A percentile compares a stretch with the other conserved stretches of the same genome.
phyloP scores from a whole-genome alignment of 2,888 invertebrate species.

The Cryptops parisi region DNA sequence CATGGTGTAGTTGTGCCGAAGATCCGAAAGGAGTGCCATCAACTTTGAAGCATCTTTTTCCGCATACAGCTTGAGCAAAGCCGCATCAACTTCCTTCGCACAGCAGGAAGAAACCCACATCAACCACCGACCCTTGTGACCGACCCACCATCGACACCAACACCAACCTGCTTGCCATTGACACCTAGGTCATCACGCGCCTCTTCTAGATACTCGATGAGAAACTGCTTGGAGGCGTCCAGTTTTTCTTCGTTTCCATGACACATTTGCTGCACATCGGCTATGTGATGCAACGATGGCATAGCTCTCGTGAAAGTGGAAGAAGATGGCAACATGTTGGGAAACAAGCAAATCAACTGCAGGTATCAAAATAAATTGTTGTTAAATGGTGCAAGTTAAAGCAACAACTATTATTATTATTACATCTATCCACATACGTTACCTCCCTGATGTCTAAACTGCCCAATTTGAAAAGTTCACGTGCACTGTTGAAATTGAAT shows the following conservation, averaged over 20 bases:
- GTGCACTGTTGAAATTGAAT: conserved; percentile 34
- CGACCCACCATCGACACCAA: too few relatives aligned
- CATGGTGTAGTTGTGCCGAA: conserved; percentile 28
- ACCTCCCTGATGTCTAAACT: conserved; percentile 36
- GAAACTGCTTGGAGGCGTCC: conserved; percentile 30
- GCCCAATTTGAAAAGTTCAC: conserved; percentile 32
- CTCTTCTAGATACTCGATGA: conserved; percentile 31
- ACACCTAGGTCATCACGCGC: conserved; percentile 17
- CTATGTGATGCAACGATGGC: conserved; percentile 36
- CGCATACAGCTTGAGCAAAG: conserved; percentile 34
- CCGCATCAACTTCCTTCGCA: conserved; percentile 36
- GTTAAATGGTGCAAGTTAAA: not conserved
- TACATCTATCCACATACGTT: not conserved
- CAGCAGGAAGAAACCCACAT: too few relatives aligned
- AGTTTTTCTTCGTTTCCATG: conserved; percentile 27
- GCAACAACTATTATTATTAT: not conserved
- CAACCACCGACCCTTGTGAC: too few relatives aligned
- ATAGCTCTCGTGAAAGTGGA: conserved; percentile 33
- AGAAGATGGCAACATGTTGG: conserved; percentile 31
- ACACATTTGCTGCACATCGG: conserved; percentile 34
- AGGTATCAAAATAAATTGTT: conserved; percentile 15
- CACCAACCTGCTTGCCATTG: not conserved
- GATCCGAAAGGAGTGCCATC: conserved; percentile 24
- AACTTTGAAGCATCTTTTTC: conserved; percentile 30
- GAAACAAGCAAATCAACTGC: conserved; percentile 36